Base-by-base conservation (phyloP, 2,888 invertebrate genomes). In the Andrena haemorrhoa region DNA sequence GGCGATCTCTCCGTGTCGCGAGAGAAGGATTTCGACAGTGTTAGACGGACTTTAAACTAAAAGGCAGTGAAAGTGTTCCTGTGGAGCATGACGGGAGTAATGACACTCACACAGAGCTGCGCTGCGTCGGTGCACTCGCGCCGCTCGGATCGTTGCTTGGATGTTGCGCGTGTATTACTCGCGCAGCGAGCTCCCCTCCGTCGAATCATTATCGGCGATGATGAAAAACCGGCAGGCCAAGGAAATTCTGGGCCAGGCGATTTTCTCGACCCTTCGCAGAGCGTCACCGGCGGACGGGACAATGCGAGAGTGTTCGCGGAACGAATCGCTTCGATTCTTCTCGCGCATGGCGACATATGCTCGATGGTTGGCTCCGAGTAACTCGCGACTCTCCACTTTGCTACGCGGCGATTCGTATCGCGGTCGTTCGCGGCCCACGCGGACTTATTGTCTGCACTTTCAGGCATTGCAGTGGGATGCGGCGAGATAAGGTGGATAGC, bases 41-140 rank as follows among this genome's bases (percentile, higher is more conserved):
- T 90, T 89, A 83, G 85, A 83, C 79, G 82, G 88, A 88, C 88
- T 90, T 88, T 89, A 88, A 89, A 89, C 86, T 91, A 92, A 90
- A 90, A 91, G 91, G 90, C 88, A 90, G 93, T 93, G 93, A 93
- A 93, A 93, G 93, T 92, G 90, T 90, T 92, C 89, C 88, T 91
- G 88, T 88, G 88, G 84, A 89, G 91, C 92, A 91, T 92, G 91
- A 92, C 90, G 91, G 91, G 92, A 91, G 91, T 92, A 92, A 92
- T 92, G 91, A 91, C 90, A 90, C 91, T 73, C 84, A 89, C 85
- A 91, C 89, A 80, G 63, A 70, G 29, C 5, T 20, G 31, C 31
- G 26, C 10, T 29, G 35, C 64, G 35, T 33, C 82, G 63, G 51
- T 68, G 51, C 66, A 78, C 33, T 53, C 63, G 71, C 20, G 70